Evolutionary conservation across 2,888 invertebrate species (phyloP).

Genomic region (Ormyrus labotus): DNA sequence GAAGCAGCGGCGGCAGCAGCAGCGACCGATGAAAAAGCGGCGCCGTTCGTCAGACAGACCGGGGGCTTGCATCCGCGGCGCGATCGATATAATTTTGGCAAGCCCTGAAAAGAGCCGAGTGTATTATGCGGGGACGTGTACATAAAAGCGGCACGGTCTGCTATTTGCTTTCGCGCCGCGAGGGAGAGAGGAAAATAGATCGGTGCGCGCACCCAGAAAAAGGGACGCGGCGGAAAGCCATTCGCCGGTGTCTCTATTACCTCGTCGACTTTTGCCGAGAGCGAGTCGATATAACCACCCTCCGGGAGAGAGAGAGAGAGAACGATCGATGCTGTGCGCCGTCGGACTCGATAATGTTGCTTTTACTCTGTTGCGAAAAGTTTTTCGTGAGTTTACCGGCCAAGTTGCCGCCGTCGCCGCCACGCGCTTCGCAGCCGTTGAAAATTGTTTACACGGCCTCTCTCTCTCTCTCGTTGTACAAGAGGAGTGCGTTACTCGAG

Average conservation of each 20-base stretch:
- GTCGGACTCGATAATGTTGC: conserved; percentile 50
- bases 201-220: not conserved
- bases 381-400: conserved; percentile 34
- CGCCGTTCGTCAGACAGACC: conserved; percentile 5
- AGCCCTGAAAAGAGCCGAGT: conserved; percentile 11
- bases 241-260: conserved; percentile 11
- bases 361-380: conserved; percentile 41
- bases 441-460: conserved; percentile 49
- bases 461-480: conserved; percentile 11
- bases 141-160: conserved; percentile 42
- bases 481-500: not conserved
- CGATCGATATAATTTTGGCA: conserved; percentile 57
- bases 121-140: conserved; percentile 17
- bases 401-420: conserved; percentile 13
- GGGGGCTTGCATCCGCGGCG: conserved; percentile 14
- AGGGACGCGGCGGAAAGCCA: conserved; percentile 41
- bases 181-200: not conserved
- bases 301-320: too few species aligned
- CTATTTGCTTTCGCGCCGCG: not conserved
- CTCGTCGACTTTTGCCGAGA: conserved; percentile 12
- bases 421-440: conserved; percentile 31
- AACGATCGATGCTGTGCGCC: conserved; percentile 24
- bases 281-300: conserved; percentile 9
- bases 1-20: too few species aligned
- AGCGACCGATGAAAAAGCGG: conserved; percentile 40